phyloP scores from a whole-genome alignment of 2,113 vertebrate genomes.

The Euleptes europaea region DNA sequence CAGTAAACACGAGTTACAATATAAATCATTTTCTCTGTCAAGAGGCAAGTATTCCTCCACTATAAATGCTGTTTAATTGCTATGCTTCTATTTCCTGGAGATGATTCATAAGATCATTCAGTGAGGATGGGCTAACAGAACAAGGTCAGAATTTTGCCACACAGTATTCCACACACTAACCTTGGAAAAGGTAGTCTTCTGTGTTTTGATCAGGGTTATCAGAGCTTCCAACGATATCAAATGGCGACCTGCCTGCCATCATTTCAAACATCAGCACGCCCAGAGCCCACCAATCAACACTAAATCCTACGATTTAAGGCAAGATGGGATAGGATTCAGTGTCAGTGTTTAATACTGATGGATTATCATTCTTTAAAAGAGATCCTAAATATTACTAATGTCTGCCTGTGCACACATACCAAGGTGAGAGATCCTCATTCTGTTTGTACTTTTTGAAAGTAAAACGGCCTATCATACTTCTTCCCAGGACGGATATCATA shows the following conservation, averaged over 20 bases:
- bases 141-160: no score
- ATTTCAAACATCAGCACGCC: constrained; percentile 99
- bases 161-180: constrained; percentile 60
- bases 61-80: neutral
- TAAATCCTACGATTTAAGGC: constrained; percentile 82
- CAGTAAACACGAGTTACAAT: neutral
- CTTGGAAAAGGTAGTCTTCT: constrained; percentile 99
- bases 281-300: constrained; percentile 98
- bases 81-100: neutral
- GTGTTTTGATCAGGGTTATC: constrained; percentile 99
- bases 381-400: no score
- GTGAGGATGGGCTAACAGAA: neutral
- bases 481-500: no score
- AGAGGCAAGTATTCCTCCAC: neutral
- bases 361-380: neutral
- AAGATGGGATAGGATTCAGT: neutral
- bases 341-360: neutral
- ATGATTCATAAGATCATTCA: neutral
- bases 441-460: no score
- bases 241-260: constrained; percentile 97
- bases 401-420: no score
- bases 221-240: constrained; percentile 97
- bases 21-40: neutral
- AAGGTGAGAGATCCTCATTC: no score
- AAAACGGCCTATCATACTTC: no score